A percentile compares a stretch with the other conserved stretches of the same genome.
These are phyloP conservation scores for Thunnus albacares DNA, from an alignment of 2,797 vertebrate species.

Conservation along the genomic window DNA sequence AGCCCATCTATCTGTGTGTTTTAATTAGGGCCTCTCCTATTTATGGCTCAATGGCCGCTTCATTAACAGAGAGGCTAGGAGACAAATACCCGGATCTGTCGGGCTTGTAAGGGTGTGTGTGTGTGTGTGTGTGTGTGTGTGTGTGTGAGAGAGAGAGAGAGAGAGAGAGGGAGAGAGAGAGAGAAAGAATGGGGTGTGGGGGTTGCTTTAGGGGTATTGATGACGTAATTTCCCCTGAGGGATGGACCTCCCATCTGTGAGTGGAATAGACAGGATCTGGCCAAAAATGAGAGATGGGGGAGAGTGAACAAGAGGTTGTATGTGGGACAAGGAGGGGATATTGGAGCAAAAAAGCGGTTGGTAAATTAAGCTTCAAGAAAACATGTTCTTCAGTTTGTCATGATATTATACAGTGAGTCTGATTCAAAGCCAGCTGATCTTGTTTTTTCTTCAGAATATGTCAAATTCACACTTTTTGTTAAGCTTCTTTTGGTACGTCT, in stretches of 20 bases:
- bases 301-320: conserved; percentile 31
- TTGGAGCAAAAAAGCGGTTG: background rate
- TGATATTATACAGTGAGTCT: background rate
- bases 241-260: conserved; percentile 81
- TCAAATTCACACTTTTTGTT: background rate
- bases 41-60: conserved; percentile 76
- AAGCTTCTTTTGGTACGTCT: background rate
- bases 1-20: conserved; percentile 72
- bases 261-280: conserved; percentile 58
- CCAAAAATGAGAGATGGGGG: conserved; percentile 35
- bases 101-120: conserved; percentile 32
- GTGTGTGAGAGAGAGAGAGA: background rate
- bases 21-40: conserved; percentile 76
- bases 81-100: conserved; percentile 51
- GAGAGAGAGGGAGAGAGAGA: conserved; percentile 1
- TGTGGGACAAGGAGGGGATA: conserved; percentile 37
- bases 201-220: conserved; percentile 76
- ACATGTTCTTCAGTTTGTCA: background rate
- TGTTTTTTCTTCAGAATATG: background rate
- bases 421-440: background rate
- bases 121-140: background rate
- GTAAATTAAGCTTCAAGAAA: conserved; percentile 15
- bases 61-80: conserved; percentile 71
- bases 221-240: conserved; percentile 78
- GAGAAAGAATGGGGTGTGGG: conserved; percentile 67